Conservation (phyloP, 2,113 vertebrate species). For the Corythornis cristatus region DNA sequence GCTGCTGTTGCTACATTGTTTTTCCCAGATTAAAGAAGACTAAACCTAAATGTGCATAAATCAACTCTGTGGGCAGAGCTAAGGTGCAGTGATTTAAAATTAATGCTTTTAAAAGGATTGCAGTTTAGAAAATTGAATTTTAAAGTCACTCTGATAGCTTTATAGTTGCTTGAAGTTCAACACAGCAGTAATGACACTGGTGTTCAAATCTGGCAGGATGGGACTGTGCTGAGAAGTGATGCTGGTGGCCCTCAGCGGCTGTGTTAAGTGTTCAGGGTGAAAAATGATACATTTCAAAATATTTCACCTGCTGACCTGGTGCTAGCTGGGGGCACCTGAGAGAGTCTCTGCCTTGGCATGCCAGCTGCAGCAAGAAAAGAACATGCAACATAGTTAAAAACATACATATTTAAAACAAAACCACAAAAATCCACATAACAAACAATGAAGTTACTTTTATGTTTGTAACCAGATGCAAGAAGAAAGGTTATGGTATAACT, state of each 20-base stretch:
- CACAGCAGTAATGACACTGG: background rate
- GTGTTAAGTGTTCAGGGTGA: background rate
- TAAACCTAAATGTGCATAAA: background rate
- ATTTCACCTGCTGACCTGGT: background rate
- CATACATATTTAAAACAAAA: background rate
- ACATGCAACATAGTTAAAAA: background rate
- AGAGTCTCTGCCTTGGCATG: background rate
- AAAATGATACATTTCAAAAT: background rate
- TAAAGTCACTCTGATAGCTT: background rate
- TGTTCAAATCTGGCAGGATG: background rate
- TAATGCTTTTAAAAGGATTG: slow-evolving; percentile 2
- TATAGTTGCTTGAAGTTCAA: background rate
- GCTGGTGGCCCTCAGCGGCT: background rate
- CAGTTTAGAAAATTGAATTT: background rate
- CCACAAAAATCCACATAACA: too few relatives aligned
- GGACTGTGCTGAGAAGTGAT: background rate
- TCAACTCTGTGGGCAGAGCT: background rate
- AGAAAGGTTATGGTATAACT: background rate
- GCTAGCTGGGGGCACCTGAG: background rate
- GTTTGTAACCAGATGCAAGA: background rate
- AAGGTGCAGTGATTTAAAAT: slow-evolving; percentile 4
- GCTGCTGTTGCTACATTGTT: background rate
- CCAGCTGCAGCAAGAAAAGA: background rate
- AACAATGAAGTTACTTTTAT: too few relatives aligned
- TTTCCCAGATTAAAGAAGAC: slow-evolving; percentile 10